Conservation (phyloP, 2,888 invertebrate species). For the Cyclophora albipunctata region DNA sequence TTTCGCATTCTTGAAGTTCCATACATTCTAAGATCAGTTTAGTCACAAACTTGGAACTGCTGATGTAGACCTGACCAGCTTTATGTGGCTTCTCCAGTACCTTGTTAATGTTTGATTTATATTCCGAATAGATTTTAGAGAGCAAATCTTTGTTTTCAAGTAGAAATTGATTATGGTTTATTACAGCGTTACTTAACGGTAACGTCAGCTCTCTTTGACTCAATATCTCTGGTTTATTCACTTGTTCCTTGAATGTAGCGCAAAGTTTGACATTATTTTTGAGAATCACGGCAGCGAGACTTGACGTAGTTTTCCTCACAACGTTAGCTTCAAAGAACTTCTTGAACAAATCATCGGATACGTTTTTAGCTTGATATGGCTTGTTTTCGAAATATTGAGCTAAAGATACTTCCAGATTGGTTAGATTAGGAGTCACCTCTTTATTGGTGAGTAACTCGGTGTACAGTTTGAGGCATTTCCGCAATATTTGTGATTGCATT, state of each 20-base stretch:
- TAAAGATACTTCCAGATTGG: conserved; percentile 72
- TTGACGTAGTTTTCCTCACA: conserved; percentile 73
- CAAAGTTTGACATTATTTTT: conserved; percentile 67
- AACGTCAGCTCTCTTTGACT: conserved; percentile 78
- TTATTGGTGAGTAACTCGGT: conserved; percentile 52
- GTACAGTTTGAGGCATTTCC: conserved; percentile 58
- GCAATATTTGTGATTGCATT: conserved; percentile 44
- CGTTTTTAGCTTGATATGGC: conserved; percentile 71
- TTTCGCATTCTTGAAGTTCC: conserved; percentile 71
- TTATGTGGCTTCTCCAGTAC: conserved; percentile 82
- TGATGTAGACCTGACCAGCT: conserved; percentile 78
- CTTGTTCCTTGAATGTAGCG: conserved; percentile 59
- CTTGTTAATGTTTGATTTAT: conserved; percentile 78
- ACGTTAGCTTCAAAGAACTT: conserved; percentile 68
- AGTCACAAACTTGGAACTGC: conserved; percentile 74
- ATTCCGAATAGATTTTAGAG: conserved; percentile 71
- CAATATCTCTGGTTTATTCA: conserved; percentile 57
- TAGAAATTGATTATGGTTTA: conserved; percentile 52
- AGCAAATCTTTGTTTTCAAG: conserved; percentile 63
- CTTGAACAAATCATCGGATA: conserved; percentile 71
- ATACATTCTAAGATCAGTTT: conserved; percentile 77
- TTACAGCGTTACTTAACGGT: conserved; percentile 72
- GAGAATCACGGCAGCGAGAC: conserved; percentile 75
- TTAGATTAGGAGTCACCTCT: conserved; percentile 59
- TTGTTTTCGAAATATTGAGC: conserved; percentile 75